phyloP scores from a whole-genome alignment of 2,888 invertebrate genomes.

The Abscondita cerata region DNA sequence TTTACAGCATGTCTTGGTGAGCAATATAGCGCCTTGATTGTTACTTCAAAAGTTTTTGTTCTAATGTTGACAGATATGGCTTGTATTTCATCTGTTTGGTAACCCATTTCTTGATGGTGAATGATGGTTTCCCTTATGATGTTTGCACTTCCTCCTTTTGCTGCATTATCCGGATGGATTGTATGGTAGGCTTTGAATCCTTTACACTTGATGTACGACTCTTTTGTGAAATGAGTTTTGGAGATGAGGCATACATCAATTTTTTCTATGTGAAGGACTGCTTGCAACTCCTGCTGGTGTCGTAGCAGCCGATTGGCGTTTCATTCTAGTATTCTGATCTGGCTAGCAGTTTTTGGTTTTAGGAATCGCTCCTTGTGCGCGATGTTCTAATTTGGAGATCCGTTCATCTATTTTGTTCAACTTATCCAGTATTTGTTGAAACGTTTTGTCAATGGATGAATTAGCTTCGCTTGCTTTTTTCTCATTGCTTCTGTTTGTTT shows the following conservation, averaged over 20 bases:
- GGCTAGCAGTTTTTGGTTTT: conserved; percentile 6
- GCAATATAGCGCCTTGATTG: conserved; percentile 22
- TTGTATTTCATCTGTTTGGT: not conserved
- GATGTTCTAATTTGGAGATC: not conserved
- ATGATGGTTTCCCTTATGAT: not conserved
- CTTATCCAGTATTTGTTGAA: too few species aligned
- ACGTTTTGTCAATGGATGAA: not conserved
- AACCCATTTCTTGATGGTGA: not conserved
- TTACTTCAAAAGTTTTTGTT: not conserved
- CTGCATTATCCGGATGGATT: conserved; percentile 27
- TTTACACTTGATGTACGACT: not conserved
- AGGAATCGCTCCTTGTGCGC: conserved; percentile 4
- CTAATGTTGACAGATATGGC: not conserved
- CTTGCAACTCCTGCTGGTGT: conserved; percentile 34
- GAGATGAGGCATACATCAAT: conserved; percentile 34
- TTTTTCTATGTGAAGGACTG: conserved; percentile 31
- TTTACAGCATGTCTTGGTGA: conserved; percentile 16
- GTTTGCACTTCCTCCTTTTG: not conserved
- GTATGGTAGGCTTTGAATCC: not conserved
- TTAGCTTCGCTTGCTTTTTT: not conserved
- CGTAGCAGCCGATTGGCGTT: conserved; percentile 36
- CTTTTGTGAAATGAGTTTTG: conserved; percentile 25
- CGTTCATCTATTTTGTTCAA: too few species aligned
- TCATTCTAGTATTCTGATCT: conserved; percentile 32
- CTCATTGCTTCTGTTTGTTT: not conserved